Conservation (phyloP, 2,888 invertebrate species). For the Ophion ellenae region DNA sequence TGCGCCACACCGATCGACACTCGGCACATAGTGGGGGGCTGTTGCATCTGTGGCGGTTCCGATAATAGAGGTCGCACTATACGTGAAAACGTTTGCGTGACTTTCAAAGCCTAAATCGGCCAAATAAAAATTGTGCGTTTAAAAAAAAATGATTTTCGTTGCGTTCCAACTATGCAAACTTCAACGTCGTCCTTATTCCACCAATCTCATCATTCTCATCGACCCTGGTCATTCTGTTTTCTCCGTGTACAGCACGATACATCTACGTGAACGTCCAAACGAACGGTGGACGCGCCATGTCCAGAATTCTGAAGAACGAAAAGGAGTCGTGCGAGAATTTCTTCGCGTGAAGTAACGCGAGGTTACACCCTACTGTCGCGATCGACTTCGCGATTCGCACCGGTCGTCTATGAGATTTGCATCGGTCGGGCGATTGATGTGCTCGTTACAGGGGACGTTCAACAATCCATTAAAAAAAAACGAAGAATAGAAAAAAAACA, state of each 20-base stretch:
- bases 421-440: background rate
- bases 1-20: too few species aligned
- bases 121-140: too few species aligned
- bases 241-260: background rate
- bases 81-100: too few species aligned
- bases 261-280: slow-evolving; percentile 1
- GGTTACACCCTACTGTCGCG: background rate
- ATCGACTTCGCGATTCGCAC: background rate
- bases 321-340: background rate
- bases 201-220: too few species aligned
- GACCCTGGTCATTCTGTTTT: background rate
- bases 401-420: background rate
- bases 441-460: background rate
- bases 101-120: too few species aligned
- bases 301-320: background rate
- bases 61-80: too few species aligned
- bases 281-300: background rate
- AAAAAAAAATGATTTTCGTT: too few species aligned
- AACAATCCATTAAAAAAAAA: background rate
- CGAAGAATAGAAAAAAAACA: too few species aligned
- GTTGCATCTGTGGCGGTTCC: too few species aligned
- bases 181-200: too few species aligned
- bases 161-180: too few species aligned
- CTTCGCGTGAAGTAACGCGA: background rate
- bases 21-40: too few species aligned